Evolutionary conservation across 2,888 invertebrate genomes (phyloP).

Genomic region (Pseudanteris insignis): DNA sequence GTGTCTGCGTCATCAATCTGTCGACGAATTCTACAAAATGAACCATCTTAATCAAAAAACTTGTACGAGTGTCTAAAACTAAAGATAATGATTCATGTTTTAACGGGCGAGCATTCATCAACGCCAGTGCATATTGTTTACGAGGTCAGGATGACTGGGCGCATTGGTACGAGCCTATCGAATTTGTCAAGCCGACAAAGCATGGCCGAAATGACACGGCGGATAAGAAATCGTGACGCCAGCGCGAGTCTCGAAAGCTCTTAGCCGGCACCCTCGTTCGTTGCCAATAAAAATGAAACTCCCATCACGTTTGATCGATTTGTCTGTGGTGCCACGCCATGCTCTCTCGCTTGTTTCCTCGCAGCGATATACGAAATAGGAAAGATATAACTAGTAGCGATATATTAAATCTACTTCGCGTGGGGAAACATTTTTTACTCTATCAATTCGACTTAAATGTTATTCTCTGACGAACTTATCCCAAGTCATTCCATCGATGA

Average conservation of each 20-base stretch:
- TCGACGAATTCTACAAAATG: too few species aligned
- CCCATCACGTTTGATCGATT: slow-evolving; percentile 64
- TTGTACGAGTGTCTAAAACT: not conserved
- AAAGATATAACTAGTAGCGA: slow-evolving; percentile 31
- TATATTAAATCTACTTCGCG: slow-evolving; percentile 16
- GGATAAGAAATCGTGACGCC: slow-evolving; percentile 41
- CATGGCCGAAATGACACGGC: slow-evolving; percentile 22
- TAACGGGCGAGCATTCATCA: not conserved
- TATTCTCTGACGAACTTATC: slow-evolving; percentile 34
- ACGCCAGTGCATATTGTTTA: slow-evolving; percentile 14
- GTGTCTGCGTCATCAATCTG: too few species aligned
- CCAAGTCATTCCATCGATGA: too few species aligned
- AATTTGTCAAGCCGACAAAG: slow-evolving; percentile 30
- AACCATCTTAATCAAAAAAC: too few species aligned
- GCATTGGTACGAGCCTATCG: slow-evolving; percentile 2
- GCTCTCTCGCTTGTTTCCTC: slow-evolving; percentile 21
- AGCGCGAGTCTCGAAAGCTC: slow-evolving; percentile 38
- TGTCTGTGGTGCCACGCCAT: slow-evolving; percentile 42
- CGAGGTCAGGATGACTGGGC: slow-evolving; percentile 20
- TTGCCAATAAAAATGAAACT: slow-evolving; percentile 62
- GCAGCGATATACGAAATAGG: slow-evolving; percentile 20
- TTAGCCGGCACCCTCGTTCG: slow-evolving; percentile 49
- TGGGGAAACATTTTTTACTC: slow-evolving; percentile 54
- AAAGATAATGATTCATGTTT: too few species aligned
- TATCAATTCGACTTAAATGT: slow-evolving; percentile 55